A percentile compares a stretch with the other conserved stretches of the same genome.
These are phyloP conservation scores for Sebastes goodei DNA, from an alignment of 2,797 vertebrate genomes.

Conservation along the genomic window DNA sequence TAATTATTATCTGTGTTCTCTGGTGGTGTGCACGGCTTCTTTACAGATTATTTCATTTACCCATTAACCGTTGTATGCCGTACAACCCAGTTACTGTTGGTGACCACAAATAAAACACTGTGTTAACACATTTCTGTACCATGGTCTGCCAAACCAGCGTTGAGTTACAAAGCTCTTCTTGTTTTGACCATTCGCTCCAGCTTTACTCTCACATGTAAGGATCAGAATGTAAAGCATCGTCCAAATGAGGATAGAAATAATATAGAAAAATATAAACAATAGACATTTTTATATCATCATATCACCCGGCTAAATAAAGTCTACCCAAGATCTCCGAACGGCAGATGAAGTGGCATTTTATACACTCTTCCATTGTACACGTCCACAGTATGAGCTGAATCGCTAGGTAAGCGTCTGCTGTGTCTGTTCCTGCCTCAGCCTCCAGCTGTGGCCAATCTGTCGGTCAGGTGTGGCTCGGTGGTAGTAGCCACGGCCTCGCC, in stretches of 20 bases:
- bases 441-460: conserved; percentile 82
- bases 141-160: neutral
- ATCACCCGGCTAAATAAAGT: neutral
- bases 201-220: neutral
- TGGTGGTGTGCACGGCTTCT: neutral
- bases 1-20: neutral
- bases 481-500: conserved; percentile 52
- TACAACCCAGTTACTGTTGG: neutral
- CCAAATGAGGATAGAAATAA: too few species aligned
- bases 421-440: conserved; percentile 41
- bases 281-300: neutral
- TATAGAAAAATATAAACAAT: too few species aligned
- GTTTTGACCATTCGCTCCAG: neutral
- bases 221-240: too few species aligned
- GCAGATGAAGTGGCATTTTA: neutral
- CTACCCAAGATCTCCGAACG: neutral
- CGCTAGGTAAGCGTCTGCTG: conserved; percentile 23
- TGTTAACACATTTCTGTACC: neutral
- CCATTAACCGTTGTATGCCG: neutral
- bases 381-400: conserved; percentile 24
- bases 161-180: neutral
- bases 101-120: too few species aligned
- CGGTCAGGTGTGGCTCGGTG: conserved; percentile 70
- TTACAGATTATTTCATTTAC: neutral
- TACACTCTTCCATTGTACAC: neutral